Evolutionary conservation across 1,140 invertebrate genomes (phyloP).

Genomic region (Musca vetustissima): DNA sequence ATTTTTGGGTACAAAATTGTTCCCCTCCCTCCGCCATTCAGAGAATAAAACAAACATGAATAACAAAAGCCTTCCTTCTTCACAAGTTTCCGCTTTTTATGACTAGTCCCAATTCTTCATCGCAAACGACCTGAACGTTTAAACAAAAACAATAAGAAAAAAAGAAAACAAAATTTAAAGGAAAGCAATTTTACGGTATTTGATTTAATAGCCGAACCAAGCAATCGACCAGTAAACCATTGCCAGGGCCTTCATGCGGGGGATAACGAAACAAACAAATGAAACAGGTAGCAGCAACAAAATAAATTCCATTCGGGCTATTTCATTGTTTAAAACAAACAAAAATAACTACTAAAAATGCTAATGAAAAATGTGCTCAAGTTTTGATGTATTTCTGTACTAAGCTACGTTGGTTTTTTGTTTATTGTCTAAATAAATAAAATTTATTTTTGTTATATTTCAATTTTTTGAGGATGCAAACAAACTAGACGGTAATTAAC

Average conservation of each 20-base stretch:
- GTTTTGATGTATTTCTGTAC: not conserved
- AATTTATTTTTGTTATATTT: too few relatives aligned
- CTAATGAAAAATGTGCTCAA: conserved; percentile 19
- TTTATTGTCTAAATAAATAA: too few relatives aligned
- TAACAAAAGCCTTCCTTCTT: not conserved
- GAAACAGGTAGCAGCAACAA: not conserved
- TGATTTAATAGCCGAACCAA: conserved; percentile 9
- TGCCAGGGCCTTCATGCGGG: not conserved
- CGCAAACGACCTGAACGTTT: not conserved
- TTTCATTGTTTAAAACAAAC: conserved; percentile 12
- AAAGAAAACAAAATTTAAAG: not conserved
- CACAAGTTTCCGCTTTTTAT: not conserved
- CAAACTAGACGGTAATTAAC: too few relatives aligned
- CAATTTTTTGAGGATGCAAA: too few relatives aligned
- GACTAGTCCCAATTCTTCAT: not conserved
- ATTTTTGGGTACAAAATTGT: not conserved
- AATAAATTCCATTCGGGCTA: not conserved
- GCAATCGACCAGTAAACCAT: not conserved
- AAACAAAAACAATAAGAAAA: not conserved
- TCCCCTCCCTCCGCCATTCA: not conserved
- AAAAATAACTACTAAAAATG: conserved; percentile 19
- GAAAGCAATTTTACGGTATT: conserved; percentile 20
- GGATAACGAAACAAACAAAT: not conserved
- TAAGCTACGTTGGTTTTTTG: too few relatives aligned
- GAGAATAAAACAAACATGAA: too few relatives aligned